These are phyloP conservation scores for Hypomecis atomaria DNA, from an alignment of 2,888 invertebrate genomes.

Conservation along the genomic window DNA sequence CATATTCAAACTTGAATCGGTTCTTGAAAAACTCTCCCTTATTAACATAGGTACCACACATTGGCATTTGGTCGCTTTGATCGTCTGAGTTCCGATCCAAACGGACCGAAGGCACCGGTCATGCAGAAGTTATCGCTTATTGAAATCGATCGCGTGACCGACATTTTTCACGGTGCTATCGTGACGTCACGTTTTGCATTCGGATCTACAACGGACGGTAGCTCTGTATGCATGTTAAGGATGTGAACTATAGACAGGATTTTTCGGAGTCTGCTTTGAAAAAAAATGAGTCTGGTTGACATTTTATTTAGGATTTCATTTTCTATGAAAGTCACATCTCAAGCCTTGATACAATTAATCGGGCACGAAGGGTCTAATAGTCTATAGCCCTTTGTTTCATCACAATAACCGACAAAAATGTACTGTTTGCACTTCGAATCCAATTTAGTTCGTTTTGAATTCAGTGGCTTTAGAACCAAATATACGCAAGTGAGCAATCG, in stretches of 20 bases:
- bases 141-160: slow-evolving; percentile 66
- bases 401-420: slow-evolving; percentile 16
- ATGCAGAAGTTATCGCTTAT: slow-evolving; percentile 77
- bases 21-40: neutral
- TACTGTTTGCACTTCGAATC: slow-evolving; percentile 11
- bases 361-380: slow-evolving; percentile 6
- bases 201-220: slow-evolving; percentile 25
- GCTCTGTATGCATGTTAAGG: slow-evolving; percentile 15
- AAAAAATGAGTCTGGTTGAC: neutral
- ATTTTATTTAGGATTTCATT: neutral
- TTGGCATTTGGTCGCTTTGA: slow-evolving; percentile 50
- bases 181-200: slow-evolving; percentile 53
- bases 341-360: neutral
- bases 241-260: neutral
- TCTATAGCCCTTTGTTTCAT: slow-evolving; percentile 9
- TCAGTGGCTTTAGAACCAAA: slow-evolving; percentile 13
- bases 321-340: slow-evolving; percentile 9
- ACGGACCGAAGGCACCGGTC: slow-evolving; percentile 42
- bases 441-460: neutral
- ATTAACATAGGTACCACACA: slow-evolving; percentile 17
- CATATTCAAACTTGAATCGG: too few species aligned
- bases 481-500: slow-evolving; percentile 3
- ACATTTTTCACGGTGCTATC: slow-evolving; percentile 59
- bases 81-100: slow-evolving; percentile 42
- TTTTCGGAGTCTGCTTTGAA: neutral